phyloP scores from a whole-genome alignment of 2,113 vertebrate genomes.

The Calidris pugnax region DNA sequence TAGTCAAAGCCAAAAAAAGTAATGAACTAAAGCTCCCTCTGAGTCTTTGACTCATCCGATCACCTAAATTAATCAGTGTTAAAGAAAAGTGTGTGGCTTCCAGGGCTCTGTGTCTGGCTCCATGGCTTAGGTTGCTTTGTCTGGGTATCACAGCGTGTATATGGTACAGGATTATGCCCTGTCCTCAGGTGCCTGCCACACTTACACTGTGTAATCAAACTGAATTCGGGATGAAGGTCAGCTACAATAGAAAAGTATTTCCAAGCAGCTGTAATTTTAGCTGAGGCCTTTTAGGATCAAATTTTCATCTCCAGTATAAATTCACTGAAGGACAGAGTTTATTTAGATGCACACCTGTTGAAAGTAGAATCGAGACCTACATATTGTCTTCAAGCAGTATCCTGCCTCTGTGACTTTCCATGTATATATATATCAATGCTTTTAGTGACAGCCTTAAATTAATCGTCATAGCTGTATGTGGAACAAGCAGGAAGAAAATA shows the following conservation, averaged over 20 bases:
- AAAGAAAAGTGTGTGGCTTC: background rate
- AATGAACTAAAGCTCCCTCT: background rate
- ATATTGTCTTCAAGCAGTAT: background rate
- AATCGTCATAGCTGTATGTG: background rate
- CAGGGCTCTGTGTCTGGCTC: background rate
- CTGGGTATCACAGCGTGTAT: background rate
- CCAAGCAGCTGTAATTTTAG: background rate
- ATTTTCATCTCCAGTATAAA: background rate
- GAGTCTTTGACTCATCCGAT: background rate
- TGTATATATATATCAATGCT: background rate
- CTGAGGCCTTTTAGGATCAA: background rate
- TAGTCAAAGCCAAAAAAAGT: background rate
- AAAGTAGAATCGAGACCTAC: background rate
- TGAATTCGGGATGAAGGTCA: background rate
- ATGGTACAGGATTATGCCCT: background rate
- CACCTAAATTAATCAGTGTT: background rate
- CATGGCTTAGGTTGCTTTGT: background rate
- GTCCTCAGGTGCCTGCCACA: background rate
- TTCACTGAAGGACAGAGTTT: background rate
- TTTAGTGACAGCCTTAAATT: background rate
- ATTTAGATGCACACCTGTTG: background rate
- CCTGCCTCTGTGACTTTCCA: background rate
- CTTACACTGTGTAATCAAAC: background rate
- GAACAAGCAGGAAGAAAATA: background rate
- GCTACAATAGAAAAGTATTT: background rate